These are phyloP conservation scores for Ammodramus savannarum DNA, from an alignment of 2,113 vertebrate genomes.

Conservation along the genomic window DNA sequence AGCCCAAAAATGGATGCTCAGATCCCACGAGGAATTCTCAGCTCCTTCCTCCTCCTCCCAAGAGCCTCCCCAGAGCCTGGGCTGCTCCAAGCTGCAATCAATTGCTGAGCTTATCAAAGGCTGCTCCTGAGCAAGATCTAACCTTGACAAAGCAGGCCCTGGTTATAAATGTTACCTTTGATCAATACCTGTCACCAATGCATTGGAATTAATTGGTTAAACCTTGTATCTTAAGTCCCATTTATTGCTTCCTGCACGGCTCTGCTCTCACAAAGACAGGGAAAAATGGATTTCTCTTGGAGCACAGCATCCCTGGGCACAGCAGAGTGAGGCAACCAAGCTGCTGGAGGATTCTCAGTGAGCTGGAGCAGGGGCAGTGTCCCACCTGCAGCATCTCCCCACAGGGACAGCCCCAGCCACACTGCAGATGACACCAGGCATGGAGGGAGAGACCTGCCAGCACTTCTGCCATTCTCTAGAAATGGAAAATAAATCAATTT, in stretches of 20 bases:
- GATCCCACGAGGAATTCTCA: not conserved
- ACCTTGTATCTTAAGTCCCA: not conserved
- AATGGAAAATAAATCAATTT: not conserved
- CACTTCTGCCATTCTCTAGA: not conserved
- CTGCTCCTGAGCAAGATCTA: not conserved
- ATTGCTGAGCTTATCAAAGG: slow-evolving; percentile 37
- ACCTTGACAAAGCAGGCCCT: slow-evolving; percentile 15
- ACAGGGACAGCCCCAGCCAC: accelerated
- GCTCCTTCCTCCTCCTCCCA: not conserved
- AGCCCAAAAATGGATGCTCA: not conserved
- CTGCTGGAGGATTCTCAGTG: not conserved
- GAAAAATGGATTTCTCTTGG: not conserved
- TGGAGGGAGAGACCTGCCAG: not conserved
- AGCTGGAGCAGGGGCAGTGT: not conserved
- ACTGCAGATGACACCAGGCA: accelerated
- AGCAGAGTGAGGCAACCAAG: not conserved
- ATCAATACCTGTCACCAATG: slow-evolving; percentile 55
- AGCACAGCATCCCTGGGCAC: not conserved
- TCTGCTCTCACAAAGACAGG: not conserved
- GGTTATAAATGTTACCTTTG: slow-evolving; percentile 66
- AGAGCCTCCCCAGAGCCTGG: not conserved
- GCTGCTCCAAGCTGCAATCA: not conserved
- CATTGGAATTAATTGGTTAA: slow-evolving; percentile 13
- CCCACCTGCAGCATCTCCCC: not conserved
- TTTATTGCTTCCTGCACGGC: slow-evolving; percentile 34